Evolutionary conservation across 2,797 vertebrate genomes (phyloP).

Genomic region (Masticophis lateralis): DNA sequence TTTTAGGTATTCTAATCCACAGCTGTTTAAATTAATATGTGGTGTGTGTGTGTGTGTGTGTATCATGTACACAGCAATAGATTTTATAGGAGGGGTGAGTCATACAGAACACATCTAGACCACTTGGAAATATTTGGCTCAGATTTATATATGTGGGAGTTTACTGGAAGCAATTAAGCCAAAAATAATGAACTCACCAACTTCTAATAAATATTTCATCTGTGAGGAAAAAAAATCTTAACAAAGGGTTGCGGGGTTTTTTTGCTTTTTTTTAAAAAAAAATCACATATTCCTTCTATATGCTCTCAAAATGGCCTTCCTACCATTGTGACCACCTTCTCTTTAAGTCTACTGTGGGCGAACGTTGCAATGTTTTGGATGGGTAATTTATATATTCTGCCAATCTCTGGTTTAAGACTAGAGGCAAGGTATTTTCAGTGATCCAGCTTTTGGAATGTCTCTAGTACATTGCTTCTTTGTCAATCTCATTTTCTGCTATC

Average conservation of each 20-base stretch:
- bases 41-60: not conserved
- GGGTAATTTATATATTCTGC: not conserved
- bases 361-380: not conserved
- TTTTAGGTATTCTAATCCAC: not conserved
- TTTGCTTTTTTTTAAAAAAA: not conserved
- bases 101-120: slow-evolving; percentile 18
- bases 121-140: slow-evolving; percentile 32
- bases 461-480: not conserved
- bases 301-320: not conserved
- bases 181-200: slow-evolving; percentile 31
- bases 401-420: not conserved
- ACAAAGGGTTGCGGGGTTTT: not conserved
- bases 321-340: not conserved
- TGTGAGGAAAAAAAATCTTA: slow-evolving; percentile 19
- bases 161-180: slow-evolving; percentile 30
- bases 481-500: not conserved
- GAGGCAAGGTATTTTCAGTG: not conserved
- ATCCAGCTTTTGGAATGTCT: not conserved
- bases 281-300: not conserved
- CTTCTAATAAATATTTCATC: slow-evolving; percentile 32
- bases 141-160: slow-evolving; percentile 27
- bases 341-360: not conserved
- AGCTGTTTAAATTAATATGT: slow-evolving; percentile 1
- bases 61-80: not conserved
- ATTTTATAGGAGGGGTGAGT: slow-evolving; percentile 23